Evolutionary conservation across 2,113 vertebrate species (phyloP).

Genomic region (Gallinago jamesoni): DNA sequence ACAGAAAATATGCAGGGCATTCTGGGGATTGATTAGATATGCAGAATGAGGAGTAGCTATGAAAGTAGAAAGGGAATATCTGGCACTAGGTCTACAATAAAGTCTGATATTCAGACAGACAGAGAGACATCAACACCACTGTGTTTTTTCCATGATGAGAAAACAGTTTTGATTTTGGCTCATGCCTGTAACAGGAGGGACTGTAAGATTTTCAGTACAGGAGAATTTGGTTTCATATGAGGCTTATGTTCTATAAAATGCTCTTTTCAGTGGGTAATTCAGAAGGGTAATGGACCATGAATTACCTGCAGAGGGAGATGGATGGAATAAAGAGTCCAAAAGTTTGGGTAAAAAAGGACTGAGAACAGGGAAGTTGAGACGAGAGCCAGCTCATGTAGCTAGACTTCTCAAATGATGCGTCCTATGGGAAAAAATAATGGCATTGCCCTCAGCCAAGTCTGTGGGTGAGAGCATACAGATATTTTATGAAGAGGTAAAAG

Average conservation of each 20-base stretch:
- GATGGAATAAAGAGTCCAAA: constrained; percentile 40
- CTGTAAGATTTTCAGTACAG: not conserved
- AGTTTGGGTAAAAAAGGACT: constrained; percentile 47
- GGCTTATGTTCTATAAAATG: not conserved
- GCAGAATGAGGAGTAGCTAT: not conserved
- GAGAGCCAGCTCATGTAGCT: constrained; percentile 57
- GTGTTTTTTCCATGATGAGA: not conserved
- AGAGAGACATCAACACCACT: not conserved
- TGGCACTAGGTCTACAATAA: not conserved
- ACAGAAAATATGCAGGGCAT: constrained; percentile 45
- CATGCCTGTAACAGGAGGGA: not conserved
- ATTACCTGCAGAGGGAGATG: constrained; percentile 50
- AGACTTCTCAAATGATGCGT: constrained; percentile 52
- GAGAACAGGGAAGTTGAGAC: constrained; percentile 30
- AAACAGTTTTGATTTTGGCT: not conserved
- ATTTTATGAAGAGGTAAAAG: constrained; percentile 9
- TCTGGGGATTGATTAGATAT: constrained; percentile 29
- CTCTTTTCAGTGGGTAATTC: constrained; percentile 14
- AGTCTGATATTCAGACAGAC: not conserved
- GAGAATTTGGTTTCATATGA: constrained; percentile 2
- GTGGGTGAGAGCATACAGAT: constrained; percentile 28
- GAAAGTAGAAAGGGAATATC: not conserved
- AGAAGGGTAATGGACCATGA: constrained; percentile 11
- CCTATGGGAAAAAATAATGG: constrained; percentile 52
- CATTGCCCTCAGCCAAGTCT: constrained; percentile 41